These are phyloP conservation scores for Drosophila melanica DNA, from an alignment of 1,140 invertebrate genomes.

Conservation along the genomic window DNA sequence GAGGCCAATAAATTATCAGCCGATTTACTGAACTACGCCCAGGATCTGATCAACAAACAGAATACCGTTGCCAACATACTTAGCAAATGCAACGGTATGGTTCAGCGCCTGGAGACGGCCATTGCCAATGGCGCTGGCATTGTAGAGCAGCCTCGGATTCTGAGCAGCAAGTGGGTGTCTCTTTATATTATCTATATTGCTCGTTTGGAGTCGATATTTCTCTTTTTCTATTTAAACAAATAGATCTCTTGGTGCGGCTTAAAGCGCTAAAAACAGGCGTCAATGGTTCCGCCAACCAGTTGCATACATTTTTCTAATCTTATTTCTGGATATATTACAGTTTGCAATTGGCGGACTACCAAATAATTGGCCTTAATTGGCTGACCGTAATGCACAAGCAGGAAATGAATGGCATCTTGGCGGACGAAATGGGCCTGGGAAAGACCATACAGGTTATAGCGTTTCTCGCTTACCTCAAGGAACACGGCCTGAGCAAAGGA, in stretches of 20 bases:
- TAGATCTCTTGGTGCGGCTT: too few relatives aligned
- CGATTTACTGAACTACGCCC: conserved; percentile 89
- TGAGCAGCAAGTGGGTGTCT: conserved; percentile 85
- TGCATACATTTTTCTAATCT: not conserved
- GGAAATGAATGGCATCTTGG: conserved; percentile 96
- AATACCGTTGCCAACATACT: conserved; percentile 89
- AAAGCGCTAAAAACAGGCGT: too few relatives aligned
- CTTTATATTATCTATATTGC: not conserved
- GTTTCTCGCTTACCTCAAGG: conserved; percentile 94
- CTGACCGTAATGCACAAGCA: conserved; percentile 94
- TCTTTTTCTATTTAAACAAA: too few relatives aligned
- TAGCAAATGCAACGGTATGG: conserved; percentile 90
- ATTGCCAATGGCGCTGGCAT: conserved; percentile 89
- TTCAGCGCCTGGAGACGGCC: conserved; percentile 89
- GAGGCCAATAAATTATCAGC: conserved; percentile 88
- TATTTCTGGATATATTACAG: conserved; percentile 72
- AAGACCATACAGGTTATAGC: conserved; percentile 96
- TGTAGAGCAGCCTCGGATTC: conserved; percentile 87
- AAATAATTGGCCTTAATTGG: conserved; percentile 98
- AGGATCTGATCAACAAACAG: conserved; percentile 88
- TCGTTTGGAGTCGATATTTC: too few relatives aligned
- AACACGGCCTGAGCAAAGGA: conserved; percentile 87
- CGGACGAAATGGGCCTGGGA: conserved; percentile 95
- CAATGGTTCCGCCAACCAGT: too few relatives aligned
- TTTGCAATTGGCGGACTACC: conserved; percentile 92